A percentile compares a stretch with the other conserved stretches of the same genome.
Evolutionary conservation across 2,888 invertebrate genomes (phyloP).

Genomic region (Agonum fuliginosum): DNA sequence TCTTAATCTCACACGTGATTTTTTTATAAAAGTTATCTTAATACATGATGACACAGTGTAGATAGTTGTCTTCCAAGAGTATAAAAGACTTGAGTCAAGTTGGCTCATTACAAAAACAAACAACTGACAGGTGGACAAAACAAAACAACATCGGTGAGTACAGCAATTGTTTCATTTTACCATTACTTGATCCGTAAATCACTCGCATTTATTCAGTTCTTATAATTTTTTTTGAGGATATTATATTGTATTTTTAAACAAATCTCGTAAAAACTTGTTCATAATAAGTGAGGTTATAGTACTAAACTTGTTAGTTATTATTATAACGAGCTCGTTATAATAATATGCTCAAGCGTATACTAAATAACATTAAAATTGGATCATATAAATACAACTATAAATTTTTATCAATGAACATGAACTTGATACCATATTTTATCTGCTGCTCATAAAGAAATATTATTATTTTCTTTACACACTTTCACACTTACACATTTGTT

Average conservation of each 20-base stretch:
- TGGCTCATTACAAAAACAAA: constrained; percentile 46
- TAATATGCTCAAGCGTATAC: background rate
- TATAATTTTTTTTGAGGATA: background rate
- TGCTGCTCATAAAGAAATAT: too few species aligned
- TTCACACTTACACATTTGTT: too few species aligned
- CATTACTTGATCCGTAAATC: too few species aligned
- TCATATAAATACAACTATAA: too few species aligned
- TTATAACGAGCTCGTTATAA: background rate
- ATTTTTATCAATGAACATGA: too few species aligned
- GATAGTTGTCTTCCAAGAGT: background rate
- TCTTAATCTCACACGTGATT: constrained; percentile 22
- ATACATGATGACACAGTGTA: constrained; percentile 22
- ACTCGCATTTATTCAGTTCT: background rate
- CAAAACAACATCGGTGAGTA: too few species aligned
- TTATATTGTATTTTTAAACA: background rate
- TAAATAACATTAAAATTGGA: too few species aligned
- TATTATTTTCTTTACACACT: too few species aligned
- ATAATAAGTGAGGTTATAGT: background rate
- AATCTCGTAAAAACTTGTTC: background rate
- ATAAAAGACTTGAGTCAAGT: background rate
- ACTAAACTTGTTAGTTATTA: background rate
- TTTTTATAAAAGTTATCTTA: constrained; percentile 33
- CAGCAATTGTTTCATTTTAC: background rate
- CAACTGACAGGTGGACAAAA: background rate
- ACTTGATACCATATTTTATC: too few species aligned